phyloP scores from a whole-genome alignment of 2,797 vertebrate genomes.

The Sebastes diaconus region DNA sequence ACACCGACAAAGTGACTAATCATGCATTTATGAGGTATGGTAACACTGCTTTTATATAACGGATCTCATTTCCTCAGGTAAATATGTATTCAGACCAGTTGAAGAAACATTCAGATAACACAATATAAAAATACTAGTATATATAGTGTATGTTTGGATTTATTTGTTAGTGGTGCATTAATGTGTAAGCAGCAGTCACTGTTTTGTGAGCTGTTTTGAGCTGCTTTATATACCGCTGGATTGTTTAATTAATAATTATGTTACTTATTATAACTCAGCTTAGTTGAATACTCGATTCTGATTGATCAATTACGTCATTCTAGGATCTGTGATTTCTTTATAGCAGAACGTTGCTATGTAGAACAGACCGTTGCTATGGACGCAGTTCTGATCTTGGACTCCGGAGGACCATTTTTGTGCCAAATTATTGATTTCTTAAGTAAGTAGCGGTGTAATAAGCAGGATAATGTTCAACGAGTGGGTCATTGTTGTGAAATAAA shows the following conservation, averaged over 20 bases:
- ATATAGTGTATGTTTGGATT: not conserved
- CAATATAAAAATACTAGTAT: not conserved
- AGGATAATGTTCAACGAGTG: no score
- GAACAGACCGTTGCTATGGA: no score
- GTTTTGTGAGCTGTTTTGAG: not conserved
- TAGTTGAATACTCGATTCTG: no score
- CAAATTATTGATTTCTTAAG: no score
- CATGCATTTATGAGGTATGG: conserved; percentile 21
- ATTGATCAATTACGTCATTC: no score
- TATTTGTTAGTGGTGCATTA: not conserved
- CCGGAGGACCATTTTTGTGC: no score
- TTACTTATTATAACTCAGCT: rapidly evolving
- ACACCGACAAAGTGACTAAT: conserved; percentile 53
- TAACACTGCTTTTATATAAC: not conserved
- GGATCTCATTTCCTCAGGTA: conserved; percentile 15
- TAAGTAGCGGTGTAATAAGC: no score
- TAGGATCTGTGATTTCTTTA: no score
- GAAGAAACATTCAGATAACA: not conserved
- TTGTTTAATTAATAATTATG: rapidly evolving
- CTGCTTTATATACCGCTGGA: not conserved
- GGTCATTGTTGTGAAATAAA: no score
- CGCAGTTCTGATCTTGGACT: no score
- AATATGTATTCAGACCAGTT: not conserved
- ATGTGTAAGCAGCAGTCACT: not conserved
- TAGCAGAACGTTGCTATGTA: no score